These are phyloP conservation scores for Tiliqua scincoides DNA, from an alignment of 2,113 vertebrate species.

Conservation along the genomic window DNA sequence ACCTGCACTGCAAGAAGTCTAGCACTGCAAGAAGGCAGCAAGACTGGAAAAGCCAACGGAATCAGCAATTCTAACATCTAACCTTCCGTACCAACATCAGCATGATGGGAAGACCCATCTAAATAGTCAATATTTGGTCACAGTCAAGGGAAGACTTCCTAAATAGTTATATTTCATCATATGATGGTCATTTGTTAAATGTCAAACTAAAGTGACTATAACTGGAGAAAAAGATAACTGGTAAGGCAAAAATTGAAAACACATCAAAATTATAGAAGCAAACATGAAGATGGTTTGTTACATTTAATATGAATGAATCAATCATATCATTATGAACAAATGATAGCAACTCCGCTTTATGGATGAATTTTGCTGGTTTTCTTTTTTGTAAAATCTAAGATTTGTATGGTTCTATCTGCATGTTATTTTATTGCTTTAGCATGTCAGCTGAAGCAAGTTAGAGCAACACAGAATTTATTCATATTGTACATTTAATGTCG, in stretches of 20 bases:
- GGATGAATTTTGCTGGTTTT: not conserved
- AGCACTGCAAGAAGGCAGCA: conserved; percentile 24
- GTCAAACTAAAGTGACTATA: not conserved
- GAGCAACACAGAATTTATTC: not conserved
- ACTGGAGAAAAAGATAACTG: not conserved
- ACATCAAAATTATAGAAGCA: not conserved
- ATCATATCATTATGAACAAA: not conserved
- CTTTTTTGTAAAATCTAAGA: not conserved
- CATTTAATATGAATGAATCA: not conserved
- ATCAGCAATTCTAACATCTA: conserved; percentile 25
- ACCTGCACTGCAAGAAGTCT: too few species aligned
- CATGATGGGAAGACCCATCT: not conserved
- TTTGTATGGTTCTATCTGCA: not conserved
- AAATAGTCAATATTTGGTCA: too few species aligned
- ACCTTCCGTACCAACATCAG: not conserved
- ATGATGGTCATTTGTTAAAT: not conserved
- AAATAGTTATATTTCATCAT: too few species aligned
- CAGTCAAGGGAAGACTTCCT: too few species aligned
- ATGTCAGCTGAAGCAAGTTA: not conserved
- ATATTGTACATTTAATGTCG: not conserved
- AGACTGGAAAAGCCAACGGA: conserved; percentile 39
- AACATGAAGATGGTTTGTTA: not conserved
- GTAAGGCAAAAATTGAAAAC: not conserved
- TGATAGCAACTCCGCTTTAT: not conserved
- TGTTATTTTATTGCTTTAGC: not conserved